These are phyloP conservation scores for Melopsittacus undulatus DNA, from an alignment of 2,797 vertebrate species.

Conservation along the genomic window DNA sequence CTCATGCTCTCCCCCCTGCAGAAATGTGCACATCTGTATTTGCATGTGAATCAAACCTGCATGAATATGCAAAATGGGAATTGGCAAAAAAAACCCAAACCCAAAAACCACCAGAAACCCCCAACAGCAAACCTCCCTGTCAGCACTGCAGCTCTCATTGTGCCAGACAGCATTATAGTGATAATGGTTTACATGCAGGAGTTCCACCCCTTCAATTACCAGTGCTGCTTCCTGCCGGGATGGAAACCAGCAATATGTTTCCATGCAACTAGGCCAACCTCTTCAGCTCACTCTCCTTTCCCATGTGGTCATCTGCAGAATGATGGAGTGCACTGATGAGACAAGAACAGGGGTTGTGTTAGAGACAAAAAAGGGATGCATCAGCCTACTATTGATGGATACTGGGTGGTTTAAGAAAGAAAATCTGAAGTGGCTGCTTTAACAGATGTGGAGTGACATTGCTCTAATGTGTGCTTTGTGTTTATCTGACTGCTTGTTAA, in stretches of 20 bases:
- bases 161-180: background rate
- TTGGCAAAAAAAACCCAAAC: background rate
- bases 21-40: background rate
- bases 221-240: background rate
- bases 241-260: background rate
- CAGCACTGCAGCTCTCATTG: background rate
- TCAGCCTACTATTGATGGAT: accelerated
- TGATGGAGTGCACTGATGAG: background rate
- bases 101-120: background rate
- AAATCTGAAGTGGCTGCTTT: background rate
- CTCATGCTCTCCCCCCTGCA: background rate
- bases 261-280: background rate
- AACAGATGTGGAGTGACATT: background rate
- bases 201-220: slow-evolving; percentile 1
- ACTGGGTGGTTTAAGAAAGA: background rate
- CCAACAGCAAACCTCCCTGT: background rate
- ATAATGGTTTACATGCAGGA: background rate
- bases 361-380: background rate
- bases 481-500: background rate
- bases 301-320: background rate
- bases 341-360: background rate
- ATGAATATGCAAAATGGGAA: background rate
- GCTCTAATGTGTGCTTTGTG: background rate
- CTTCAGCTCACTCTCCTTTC: background rate
- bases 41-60: background rate